Evolutionary conservation across 2,888 invertebrate genomes (phyloP).

Genomic region (Bombyx huttoni): DNA sequence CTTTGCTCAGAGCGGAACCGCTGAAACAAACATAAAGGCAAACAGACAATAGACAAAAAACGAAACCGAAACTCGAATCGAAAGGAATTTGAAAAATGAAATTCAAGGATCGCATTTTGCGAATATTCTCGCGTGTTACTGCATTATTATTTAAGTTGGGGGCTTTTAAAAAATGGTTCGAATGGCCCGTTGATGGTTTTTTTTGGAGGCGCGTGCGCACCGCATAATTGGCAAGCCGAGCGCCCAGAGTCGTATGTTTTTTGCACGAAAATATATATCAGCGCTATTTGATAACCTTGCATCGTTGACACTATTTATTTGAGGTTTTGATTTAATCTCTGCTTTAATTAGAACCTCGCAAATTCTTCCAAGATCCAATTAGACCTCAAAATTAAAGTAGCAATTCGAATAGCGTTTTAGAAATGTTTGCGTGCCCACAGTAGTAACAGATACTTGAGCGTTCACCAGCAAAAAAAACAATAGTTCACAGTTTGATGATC

Average conservation of each 20-base stretch:
- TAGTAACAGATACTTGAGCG: neutral
- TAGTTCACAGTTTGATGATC: neutral
- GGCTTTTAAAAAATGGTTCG: constrained; percentile 59
- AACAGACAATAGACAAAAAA: constrained; percentile 66
- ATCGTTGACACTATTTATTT: neutral
- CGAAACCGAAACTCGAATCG: constrained; percentile 28
- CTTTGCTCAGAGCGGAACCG: constrained; percentile 28
- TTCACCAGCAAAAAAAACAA: neutral
- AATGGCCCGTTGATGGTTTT: constrained; percentile 48
- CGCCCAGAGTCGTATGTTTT: constrained; percentile 24
- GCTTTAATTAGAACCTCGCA: too few species aligned
- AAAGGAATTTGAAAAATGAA: constrained; percentile 62
- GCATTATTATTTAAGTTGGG: constrained; percentile 68
- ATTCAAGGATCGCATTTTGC: constrained; percentile 68
- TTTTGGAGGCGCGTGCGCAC: constrained; percentile 68
- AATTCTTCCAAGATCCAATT: too few species aligned
- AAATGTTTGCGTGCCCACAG: neutral
- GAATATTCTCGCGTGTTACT: constrained; percentile 71
- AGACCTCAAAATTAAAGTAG: too few species aligned
- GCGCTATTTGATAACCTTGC: neutral
- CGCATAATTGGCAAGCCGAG: constrained; percentile 57
- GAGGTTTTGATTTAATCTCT: too few species aligned
- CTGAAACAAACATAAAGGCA: constrained; percentile 40
- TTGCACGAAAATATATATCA: neutral
- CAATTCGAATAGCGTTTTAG: neutral